Evolutionary conservation across 2,113 vertebrate species (phyloP), one percentile per base, ranked within the genome.

Genomic region (Zapornia atra): DNA sequence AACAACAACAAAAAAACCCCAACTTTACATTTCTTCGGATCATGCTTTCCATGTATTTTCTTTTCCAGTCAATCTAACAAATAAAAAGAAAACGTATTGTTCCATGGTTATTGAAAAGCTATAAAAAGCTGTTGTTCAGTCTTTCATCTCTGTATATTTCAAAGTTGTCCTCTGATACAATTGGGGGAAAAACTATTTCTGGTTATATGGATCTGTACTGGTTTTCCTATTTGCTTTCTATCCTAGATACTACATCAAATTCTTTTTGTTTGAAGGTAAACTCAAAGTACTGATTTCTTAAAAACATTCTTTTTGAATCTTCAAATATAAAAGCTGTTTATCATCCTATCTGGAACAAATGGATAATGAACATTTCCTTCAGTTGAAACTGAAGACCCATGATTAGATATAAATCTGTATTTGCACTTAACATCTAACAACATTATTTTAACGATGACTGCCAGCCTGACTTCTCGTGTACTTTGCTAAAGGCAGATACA

Each of bases 241-340:
- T 7, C 0, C 9, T 44, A 34, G 8, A 2, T 53, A 6, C 3
- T 71, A 11, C 7, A 18, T 26, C 8, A 8, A 34, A 20, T 78
- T 11, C 3, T 18, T 54, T 79, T 61, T 78, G 9, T 25, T 25
- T 56, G 34, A 73, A 2, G 33, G 6, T 18, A 73, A 77, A 73
- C 1, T 69, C 15, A 18, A 0, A 4, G 17, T 56, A 44, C 57
- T 56, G 0, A 40, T 68, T 90, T 76, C 2, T 29, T 57, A 36
- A 54, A 40, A 59, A 26, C 28, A 1, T 34, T 38, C 3, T 56
- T 33, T 70, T 29, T 56, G 3, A 20, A 46, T 65, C 34, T 78
- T 57, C 9, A 34, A 5, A 13, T 81, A 36, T 29, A 31, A 60
- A 36, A 79, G 63, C 21, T 9, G 1, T 71, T 34, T 51, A 25